Evolutionary conservation across 1,140 invertebrate species (phyloP).

Genomic region (Drosophila littoralis): DNA sequence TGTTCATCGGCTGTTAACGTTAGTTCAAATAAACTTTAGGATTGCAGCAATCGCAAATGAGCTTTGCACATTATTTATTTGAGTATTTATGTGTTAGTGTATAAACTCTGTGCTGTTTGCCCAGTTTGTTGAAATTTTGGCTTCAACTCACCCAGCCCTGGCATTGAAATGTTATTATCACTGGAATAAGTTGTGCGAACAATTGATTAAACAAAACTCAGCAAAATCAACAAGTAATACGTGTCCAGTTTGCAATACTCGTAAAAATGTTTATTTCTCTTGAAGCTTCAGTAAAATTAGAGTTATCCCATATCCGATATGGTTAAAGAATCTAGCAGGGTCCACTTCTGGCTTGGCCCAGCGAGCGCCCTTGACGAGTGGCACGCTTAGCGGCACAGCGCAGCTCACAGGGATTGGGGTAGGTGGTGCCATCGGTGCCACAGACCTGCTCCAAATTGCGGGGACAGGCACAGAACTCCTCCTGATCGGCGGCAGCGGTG

Average conservation of each 20-base stretch:
- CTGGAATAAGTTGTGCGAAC: neutral
- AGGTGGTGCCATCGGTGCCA: slow-evolving; percentile 58
- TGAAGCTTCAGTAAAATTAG: neutral
- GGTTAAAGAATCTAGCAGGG: slow-evolving; percentile 35
- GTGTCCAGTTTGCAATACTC: neutral
- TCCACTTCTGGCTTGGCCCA: slow-evolving; percentile 43
- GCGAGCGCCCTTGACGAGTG: slow-evolving; percentile 30
- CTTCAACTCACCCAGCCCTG: slow-evolving; percentile 6
- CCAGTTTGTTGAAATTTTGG: neutral
- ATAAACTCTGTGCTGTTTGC: neutral
- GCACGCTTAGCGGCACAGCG: slow-evolving; percentile 39
- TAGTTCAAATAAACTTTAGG: no score
- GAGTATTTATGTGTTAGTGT: neutral
- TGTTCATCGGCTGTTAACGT: no score
- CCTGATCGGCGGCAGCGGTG: neutral
- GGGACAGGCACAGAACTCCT: slow-evolving; percentile 52
- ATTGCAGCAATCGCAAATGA: no score
- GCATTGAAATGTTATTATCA: slow-evolving; percentile 4
- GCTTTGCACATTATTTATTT: no score
- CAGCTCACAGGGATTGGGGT: slow-evolving; percentile 66
- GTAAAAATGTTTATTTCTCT: slow-evolving; percentile 11
- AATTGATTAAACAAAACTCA: slow-evolving; percentile 15
- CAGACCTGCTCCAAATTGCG: slow-evolving; percentile 60
- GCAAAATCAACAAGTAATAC: neutral
- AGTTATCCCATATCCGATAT: no score